phyloP scores from a whole-genome alignment of 2,797 vertebrate genomes.

The Acrossocheilus fasciatus region DNA sequence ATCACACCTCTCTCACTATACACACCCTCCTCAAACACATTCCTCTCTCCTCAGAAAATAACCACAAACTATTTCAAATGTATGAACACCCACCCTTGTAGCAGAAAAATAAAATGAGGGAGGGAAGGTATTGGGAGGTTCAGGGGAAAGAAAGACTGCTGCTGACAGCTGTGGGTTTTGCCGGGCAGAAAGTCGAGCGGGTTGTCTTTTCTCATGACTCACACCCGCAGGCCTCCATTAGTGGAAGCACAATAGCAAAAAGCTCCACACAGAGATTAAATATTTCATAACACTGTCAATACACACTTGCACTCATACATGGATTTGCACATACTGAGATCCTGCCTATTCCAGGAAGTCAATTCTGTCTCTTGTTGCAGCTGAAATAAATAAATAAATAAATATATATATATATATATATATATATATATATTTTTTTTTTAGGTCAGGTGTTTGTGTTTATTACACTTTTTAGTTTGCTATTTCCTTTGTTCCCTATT shows the following conservation, averaged over 20 bases:
- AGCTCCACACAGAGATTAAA: constrained; percentile 68
- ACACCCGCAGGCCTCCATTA: constrained; percentile 58
- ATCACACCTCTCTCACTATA: background rate
- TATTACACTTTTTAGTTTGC: too few species aligned
- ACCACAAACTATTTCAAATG: background rate
- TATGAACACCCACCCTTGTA: background rate
- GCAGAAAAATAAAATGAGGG: background rate
- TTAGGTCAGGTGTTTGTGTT: too few species aligned
- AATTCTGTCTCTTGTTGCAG: background rate
- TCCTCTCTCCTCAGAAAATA: background rate
- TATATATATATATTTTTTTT: too few species aligned
- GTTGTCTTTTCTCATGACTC: constrained; percentile 30
- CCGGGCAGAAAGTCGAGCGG: background rate
- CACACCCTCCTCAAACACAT: background rate
- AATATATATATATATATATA: too few species aligned
- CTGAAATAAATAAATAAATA: background rate
- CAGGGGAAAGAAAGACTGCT: background rate
- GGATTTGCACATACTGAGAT: background rate
- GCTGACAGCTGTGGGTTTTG: constrained; percentile 34
- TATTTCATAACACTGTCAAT: constrained; percentile 66
- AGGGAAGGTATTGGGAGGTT: background rate
- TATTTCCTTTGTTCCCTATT: too few species aligned
- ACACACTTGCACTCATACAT: background rate
- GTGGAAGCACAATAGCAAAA: constrained; percentile 64
- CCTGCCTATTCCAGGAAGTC: background rate